phyloP scores from a whole-genome alignment of 2,888 invertebrate genomes.

The Drosophila barbarae region DNA sequence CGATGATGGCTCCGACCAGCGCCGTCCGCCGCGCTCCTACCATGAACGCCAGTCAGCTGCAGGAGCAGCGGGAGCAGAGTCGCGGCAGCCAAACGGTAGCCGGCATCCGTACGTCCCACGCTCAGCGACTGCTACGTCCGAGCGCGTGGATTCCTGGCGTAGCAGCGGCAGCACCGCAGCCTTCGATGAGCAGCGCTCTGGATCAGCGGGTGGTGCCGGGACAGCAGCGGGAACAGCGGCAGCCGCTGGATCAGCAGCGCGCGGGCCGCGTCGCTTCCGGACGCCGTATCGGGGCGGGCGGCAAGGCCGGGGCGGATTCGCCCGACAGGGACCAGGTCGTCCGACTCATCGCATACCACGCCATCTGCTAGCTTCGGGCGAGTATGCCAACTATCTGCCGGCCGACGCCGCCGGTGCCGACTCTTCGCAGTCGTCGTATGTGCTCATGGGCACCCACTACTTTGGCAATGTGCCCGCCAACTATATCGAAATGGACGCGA shows the following conservation, averaged over 20 bases:
- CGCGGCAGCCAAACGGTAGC: conserved; percentile 67
- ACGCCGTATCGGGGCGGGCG: conserved; percentile 78
- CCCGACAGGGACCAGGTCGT: conserved; percentile 79
- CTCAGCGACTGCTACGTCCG: conserved; percentile 67
- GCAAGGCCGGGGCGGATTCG: conserved; percentile 80
- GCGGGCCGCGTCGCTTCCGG: conserved; percentile 78
- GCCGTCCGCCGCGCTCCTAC: conserved; percentile 60
- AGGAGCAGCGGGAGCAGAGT: conserved; percentile 61
- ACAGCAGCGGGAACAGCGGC: conserved; percentile 33
- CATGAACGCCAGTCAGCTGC: conserved; percentile 52
- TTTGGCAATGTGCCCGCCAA: conserved; percentile 78
- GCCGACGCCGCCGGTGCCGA: conserved; percentile 77
- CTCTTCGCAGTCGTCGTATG: conserved; percentile 75
- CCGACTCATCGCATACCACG: conserved; percentile 79
- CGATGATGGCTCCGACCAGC: conserved; percentile 69
- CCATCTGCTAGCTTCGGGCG: conserved; percentile 78
- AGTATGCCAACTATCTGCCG: conserved; percentile 74
- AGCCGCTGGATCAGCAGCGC: conserved; percentile 51
- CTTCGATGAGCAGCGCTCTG: conserved; percentile 59
- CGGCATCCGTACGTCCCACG: conserved; percentile 66
- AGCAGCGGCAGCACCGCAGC: conserved; percentile 73
- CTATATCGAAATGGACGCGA: conserved; percentile 79
- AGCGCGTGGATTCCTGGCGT: conserved; percentile 79
- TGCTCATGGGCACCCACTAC: conserved; percentile 80
- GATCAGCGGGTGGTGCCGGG: conserved; percentile 54